Conservation (phyloP, 2,888 invertebrate species). For the Branchipolynoe longqiensis region DNA sequence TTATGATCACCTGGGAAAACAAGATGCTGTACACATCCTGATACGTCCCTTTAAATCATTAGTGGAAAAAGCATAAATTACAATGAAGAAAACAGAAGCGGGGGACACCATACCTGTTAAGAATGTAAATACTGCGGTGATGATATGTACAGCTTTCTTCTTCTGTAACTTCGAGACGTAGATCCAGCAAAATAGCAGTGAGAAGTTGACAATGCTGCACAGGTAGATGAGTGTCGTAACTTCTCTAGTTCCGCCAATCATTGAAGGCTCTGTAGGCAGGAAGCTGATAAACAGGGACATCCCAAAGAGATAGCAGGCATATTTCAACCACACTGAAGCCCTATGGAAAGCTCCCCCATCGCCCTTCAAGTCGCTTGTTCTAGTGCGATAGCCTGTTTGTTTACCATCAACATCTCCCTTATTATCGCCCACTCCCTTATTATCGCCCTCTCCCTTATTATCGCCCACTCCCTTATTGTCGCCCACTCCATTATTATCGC, state of each 20-base stretch:
- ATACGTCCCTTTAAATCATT: too few species aligned
- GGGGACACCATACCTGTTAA: background rate
- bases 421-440: too few species aligned
- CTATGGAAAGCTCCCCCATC: background rate
- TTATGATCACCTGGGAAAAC: too few species aligned
- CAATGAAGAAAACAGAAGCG: too few species aligned
- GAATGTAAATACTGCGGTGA: conserved; percentile 8
- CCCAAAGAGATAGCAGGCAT: conserved; percentile 22
- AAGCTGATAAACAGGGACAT: conserved; percentile 18
- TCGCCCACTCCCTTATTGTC: background rate
- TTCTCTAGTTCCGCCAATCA: conserved; percentile 15
- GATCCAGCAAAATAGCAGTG: conserved; percentile 28
- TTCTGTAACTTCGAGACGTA: background rate
- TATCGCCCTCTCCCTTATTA: background rate
- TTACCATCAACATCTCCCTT: too few species aligned
- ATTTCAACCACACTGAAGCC: conserved; percentile 17
- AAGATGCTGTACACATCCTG: too few species aligned
- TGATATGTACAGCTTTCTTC: conserved; percentile 5
- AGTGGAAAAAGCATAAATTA: too few species aligned
- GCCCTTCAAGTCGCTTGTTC: too few species aligned
- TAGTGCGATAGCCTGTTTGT: background rate
- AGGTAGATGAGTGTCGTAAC: conserved; percentile 35
- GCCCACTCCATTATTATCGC: background rate
- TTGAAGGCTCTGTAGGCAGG: conserved; percentile 26
- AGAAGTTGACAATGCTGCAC: background rate